Percentiles rank a stretch among this genome's conserved stretches.
phyloP scores from a whole-genome alignment of 2,113 vertebrate genomes.

The Butorides virescens region DNA sequence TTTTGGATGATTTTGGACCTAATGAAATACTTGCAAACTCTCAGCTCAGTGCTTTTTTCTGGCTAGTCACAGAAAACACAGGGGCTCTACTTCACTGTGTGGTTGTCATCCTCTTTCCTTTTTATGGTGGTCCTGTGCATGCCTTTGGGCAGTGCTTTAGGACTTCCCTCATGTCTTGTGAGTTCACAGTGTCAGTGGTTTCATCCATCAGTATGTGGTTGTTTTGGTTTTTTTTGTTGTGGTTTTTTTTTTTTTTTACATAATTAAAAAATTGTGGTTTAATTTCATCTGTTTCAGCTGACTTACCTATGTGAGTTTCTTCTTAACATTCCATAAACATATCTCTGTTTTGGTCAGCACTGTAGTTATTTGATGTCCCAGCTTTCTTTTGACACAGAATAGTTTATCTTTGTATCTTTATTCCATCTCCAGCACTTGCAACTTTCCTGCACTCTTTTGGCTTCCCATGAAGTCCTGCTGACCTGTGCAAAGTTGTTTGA shows the following conservation, averaged over 20 bases:
- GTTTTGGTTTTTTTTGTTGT: background rate
- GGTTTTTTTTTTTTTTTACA: background rate
- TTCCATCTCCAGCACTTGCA: background rate
- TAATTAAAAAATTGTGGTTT: background rate
- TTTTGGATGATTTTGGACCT: background rate
- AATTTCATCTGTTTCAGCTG: background rate
- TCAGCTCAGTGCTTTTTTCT: background rate
- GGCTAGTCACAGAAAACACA: background rate
- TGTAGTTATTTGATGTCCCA: background rate
- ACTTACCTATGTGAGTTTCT: background rate
- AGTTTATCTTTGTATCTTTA: background rate
- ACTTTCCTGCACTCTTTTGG: background rate
- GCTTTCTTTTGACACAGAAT: background rate
- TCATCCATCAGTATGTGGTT: background rate
- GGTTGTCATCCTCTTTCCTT: background rate
- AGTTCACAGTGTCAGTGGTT: background rate
- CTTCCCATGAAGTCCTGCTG: background rate
- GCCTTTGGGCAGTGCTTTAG: background rate
- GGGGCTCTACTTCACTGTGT: background rate
- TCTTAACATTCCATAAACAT: background rate
- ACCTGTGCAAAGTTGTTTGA: background rate
- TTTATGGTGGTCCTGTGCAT: background rate
- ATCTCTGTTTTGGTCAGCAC: background rate
- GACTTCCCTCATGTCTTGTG: background rate
- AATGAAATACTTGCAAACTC: background rate